Conservation (phyloP, 2,797 vertebrate species). For the Halcyon leucocephala region DNA sequence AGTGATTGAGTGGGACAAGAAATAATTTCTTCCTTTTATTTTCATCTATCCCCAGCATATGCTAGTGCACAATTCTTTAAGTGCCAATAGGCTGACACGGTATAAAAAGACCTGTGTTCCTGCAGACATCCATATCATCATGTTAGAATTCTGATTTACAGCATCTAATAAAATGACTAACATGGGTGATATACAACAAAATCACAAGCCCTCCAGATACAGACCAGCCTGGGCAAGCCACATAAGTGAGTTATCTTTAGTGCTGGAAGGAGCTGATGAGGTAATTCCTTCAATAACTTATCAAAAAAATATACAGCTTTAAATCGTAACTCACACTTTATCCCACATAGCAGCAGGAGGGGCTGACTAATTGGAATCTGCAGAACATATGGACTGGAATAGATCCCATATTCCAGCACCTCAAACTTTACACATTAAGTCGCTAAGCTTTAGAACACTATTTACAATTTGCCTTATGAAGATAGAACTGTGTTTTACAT, state of each 20-base stretch:
- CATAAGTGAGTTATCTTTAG: constrained; percentile 14
- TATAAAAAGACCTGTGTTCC: not conserved
- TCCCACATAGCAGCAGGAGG: constrained; percentile 59
- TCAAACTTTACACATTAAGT: not conserved
- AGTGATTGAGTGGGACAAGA: not conserved
- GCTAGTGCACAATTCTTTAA: not conserved
- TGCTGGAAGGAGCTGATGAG: constrained; percentile 53
- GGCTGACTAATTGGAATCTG: constrained; percentile 69
- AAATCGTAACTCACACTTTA: constrained; percentile 51
- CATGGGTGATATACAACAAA: not conserved
- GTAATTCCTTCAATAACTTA: constrained; percentile 30
- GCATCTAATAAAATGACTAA: constrained; percentile 44
- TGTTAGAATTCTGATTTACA: constrained; percentile 1
- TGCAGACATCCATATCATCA: not conserved
- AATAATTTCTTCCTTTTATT: not conserved
- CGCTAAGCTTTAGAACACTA: not conserved
- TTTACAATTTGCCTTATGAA: constrained; percentile 36
- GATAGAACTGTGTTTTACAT: not conserved
- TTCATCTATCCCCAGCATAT: not conserved
- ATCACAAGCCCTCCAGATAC: not conserved
- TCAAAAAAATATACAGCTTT: constrained; percentile 9
- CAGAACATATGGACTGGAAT: constrained; percentile 61
- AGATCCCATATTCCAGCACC: not conserved
- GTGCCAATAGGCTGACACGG: not conserved
- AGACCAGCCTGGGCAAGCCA: not conserved